Evolutionary conservation across 2,888 invertebrate species (phyloP).

Genomic region (Tethea ocularis): DNA sequence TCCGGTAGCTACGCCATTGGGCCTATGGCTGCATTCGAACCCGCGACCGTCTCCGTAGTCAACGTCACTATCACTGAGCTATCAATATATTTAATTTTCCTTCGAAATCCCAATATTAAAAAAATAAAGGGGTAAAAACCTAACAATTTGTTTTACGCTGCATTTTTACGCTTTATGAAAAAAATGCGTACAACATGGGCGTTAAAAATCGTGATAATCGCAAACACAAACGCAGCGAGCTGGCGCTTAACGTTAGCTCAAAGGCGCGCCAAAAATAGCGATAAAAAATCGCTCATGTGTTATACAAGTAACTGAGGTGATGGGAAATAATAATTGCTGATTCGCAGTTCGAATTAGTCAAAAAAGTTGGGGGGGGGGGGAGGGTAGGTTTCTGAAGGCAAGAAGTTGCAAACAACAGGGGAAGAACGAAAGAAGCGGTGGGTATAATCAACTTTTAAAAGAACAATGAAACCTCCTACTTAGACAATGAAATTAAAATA

Average conservation of each 20-base stretch:
- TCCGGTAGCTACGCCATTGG: too few species aligned
- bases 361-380: background rate
- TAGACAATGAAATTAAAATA: too few species aligned
- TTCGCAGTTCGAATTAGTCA: background rate
- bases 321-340: conserved; percentile 16
- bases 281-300: conserved; percentile 39
- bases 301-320: conserved; percentile 32
- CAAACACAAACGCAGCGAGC: conserved; percentile 39
- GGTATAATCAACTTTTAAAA: too few species aligned
- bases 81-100: too few species aligned
- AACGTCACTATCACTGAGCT: too few species aligned
- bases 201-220: conserved; percentile 51
- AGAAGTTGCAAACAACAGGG: background rate
- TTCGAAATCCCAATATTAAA: too few species aligned
- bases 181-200: conserved; percentile 21
- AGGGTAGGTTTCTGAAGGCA: too few species aligned
- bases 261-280: conserved; percentile 8
- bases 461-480: too few species aligned
- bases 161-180: conserved; percentile 1
- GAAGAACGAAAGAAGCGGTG: too few species aligned
- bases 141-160: background rate
- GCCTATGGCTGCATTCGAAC: too few species aligned
- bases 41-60: too few species aligned
- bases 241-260: conserved; percentile 17
- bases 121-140: too few species aligned